A percentile compares a stretch with the other conserved stretches of the same genome.
These are phyloP conservation scores for Oligia strigilis DNA, from an alignment of 2,888 invertebrate species.

Conservation along the genomic window DNA sequence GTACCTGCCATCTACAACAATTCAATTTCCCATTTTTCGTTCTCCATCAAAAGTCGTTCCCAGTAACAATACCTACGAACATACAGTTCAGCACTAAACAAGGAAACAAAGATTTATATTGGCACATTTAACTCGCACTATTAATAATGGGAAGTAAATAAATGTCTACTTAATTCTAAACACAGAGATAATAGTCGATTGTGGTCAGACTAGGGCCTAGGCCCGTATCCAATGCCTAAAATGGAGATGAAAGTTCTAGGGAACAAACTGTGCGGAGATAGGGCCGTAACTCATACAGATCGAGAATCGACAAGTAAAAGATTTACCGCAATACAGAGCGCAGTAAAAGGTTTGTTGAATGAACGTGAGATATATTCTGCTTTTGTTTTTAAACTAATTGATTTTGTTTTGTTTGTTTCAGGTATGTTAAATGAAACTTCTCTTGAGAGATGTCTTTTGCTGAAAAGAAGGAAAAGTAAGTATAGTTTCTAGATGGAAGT, in stretches of 20 bases:
- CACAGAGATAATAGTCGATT: constrained; percentile 62
- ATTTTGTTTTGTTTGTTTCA: constrained; percentile 58
- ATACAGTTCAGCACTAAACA: constrained; percentile 12
- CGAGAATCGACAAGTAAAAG: constrained; percentile 77
- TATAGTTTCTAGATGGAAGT: not conserved
- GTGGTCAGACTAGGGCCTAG: constrained; percentile 66
- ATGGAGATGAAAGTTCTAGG: constrained; percentile 84
- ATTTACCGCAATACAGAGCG: constrained; percentile 75
- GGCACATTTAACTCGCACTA: constrained; percentile 24
- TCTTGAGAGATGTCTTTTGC: not conserved
- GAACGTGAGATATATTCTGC: constrained; percentile 26
- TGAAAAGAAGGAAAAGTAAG: constrained; percentile 3
- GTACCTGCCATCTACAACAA: not conserved
- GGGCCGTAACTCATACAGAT: constrained; percentile 82
- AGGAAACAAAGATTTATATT: constrained; percentile 35
- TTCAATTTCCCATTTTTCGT: not conserved
- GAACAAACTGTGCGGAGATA: constrained; percentile 72
- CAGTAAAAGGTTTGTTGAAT: constrained; percentile 61
- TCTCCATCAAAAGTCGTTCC: not conserved
- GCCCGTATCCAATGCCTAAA: constrained; percentile 79
- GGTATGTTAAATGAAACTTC: constrained; percentile 48
- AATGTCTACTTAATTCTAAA: constrained; percentile 56
- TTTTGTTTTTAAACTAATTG: constrained; percentile 41
- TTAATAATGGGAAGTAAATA: constrained; percentile 53
- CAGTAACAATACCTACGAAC: not conserved